phyloP scores from a whole-genome alignment of 2,797 vertebrate genomes.

The Chromobotia macracanthus region DNA sequence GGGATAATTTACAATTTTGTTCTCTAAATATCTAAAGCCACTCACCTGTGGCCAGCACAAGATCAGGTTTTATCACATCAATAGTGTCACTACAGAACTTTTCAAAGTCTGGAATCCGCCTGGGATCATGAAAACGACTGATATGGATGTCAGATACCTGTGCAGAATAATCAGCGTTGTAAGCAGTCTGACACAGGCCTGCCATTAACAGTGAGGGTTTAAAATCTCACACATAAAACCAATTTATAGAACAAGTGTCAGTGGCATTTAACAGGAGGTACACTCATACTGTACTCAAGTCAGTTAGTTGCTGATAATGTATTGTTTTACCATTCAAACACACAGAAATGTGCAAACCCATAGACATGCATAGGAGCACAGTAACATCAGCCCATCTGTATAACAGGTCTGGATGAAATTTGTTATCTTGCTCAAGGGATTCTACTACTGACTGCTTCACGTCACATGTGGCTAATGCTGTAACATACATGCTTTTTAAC shows the following conservation, averaged over 20 bases:
- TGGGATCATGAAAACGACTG: constrained; percentile 88
- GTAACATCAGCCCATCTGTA: background rate
- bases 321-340: background rate
- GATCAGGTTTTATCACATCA: constrained; percentile 85
- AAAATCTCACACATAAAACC: constrained; percentile 18
- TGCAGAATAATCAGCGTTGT: constrained; percentile 39
- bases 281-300: background rate
- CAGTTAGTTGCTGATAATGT: constrained; percentile 7
- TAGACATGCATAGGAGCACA: background rate
- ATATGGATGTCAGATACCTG: constrained; percentile 97
- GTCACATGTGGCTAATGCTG: background rate
- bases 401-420: background rate
- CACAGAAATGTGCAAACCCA: background rate
- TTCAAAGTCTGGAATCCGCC: constrained; percentile 87
- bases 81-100: constrained; percentile 92
- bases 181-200: background rate
- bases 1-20: background rate
- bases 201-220: background rate
- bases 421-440: background rate
- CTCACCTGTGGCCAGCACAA: constrained; percentile 94
- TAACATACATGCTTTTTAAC: background rate
- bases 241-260: constrained; percentile 10
- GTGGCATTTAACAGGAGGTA: background rate
- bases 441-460: background rate
- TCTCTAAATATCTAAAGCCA: background rate